Base-by-base conservation (phyloP, 2,797 vertebrate species). In the Amblyraja radiata region DNA sequence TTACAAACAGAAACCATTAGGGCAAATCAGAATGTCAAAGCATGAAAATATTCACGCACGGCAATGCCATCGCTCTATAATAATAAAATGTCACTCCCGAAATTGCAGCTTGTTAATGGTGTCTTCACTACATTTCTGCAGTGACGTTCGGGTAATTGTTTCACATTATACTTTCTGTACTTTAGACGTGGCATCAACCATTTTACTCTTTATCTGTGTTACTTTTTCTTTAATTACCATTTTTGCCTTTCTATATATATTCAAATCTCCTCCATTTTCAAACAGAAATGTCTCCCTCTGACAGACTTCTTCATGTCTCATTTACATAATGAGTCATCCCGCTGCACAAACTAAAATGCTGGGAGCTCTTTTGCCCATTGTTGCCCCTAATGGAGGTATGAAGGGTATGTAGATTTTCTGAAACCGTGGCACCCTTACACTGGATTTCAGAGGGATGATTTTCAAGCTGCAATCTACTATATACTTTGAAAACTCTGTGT, bases 191-290 rank as follows among this genome's bases (percentile, higher is more conserved):
- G 71, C 90, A 92, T 92, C 90, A 92, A 92, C 63, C 36, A 73
- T 91, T 74, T 71, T 74, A 54, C 36, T 74, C 90, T 91, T 91
- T 36, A 92, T 92, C 90, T 76, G 73, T 68, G 32, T 88, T 76
- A 74, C 71, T 92, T 91, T 76, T 76, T 76, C 90, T n/a, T 92
- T 76, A 92, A 92, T 74, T 92, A 76, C 71, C 90, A 92, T 92
- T 92, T 92, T 92, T 92, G 71, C 90, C 76, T 76, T 92, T 92
- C 39, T 14, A 90, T 90, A 92, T 92, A 92, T 92, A 92, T 92
- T 92, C 65, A 73, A 92, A 46, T 58, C 71, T 76, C 39, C 73
- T 92, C 32, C 39, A 25, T 92, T 92, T 92, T 92, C 90, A 92
- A 92, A 92, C 68, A 92, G 90, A 28, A 74, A 73, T 92, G 90